Evolutionary conservation across 2,888 invertebrate species (phyloP), one percentile per base, ranked within the genome.

Genomic region (Drosophila nr. medialis): DNA sequence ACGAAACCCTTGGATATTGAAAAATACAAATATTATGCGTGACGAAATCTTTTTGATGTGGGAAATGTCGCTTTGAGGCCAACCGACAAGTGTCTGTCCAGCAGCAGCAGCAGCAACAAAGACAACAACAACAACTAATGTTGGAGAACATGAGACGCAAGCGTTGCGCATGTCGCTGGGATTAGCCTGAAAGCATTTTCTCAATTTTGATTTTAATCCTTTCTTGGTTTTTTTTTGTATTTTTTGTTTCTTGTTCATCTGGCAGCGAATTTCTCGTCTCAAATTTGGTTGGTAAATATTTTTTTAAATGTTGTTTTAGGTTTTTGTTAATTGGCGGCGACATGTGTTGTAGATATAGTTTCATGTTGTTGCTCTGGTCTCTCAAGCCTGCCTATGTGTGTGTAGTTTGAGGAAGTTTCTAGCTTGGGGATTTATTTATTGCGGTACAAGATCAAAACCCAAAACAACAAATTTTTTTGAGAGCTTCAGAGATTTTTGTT

Each of bases 31-130:
- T 70, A 85, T 80, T 80, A 78, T 80, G 85, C 88, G 90, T 90
- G 90, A 89, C 90, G 90, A 88, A 90, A 90, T 88, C 88, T 82
- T 89, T 86, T 87, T 90, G 89, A 90, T 90, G 87, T 90, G 90
- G 90, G 90, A 90, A 90, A 89, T 82, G 89, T 89, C 90, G 85
- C 86, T 88, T 87, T 86, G 84, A 88, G 87, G 70, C 75, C 82
- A 68, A 75, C 80, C 89, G 87, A 88, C 90, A 90, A 90, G 90
- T 90, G 89, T 81, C 69, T 88, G 87, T 86, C 88, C 86, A 86
- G 80, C 78, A 75, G 70, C 75, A 75, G 70, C 75, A 65, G 54
- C 66, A 70, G 64, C 70, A 77, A 68, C 72, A 73, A 69, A 73
- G 68, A 7, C 59, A 70, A 49, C 71, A 64, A 72, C 65, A 70